These are phyloP conservation scores for Bos indicus DNA, from an alignment of 2,113 vertebrate species.

Conservation along the genomic window DNA sequence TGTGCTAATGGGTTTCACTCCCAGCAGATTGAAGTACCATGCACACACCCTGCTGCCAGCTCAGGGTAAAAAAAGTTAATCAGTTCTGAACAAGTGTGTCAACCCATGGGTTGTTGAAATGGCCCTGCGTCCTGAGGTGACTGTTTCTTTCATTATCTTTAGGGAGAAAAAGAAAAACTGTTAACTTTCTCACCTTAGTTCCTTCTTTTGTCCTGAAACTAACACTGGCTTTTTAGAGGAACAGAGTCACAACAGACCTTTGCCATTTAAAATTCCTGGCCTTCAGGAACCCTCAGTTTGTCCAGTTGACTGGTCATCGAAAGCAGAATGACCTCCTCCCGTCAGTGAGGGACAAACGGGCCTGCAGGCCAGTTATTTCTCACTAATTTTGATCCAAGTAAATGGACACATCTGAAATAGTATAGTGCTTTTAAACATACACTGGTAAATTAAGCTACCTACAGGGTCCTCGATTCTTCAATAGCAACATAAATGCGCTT, in stretches of 20 bases:
- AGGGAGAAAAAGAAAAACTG: background rate
- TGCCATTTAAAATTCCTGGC: background rate
- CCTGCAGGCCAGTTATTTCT: conserved; percentile 23
- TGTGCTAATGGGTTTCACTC: conserved; percentile 75
- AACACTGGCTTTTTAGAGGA: background rate
- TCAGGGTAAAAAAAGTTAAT: conserved; percentile 76
- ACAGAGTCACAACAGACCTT: background rate
- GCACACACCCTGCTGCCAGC: conserved; percentile 52
- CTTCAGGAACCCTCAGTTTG: background rate
- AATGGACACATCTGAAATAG: conserved; percentile 5
- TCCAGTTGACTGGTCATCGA: background rate
- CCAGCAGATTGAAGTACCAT: conserved; percentile 69
- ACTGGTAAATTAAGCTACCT: conserved; percentile 59
- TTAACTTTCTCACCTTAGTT: background rate
- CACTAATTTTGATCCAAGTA: conserved; percentile 55
- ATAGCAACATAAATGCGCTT: conserved; percentile 76
- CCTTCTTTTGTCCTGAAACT: background rate
- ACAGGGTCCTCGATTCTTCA: conserved; percentile 60
- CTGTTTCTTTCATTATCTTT: conserved; percentile 53
- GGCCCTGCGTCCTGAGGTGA: conserved; percentile 36
- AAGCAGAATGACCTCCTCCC: conserved; percentile 19
- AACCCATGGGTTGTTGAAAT: conserved; percentile 29
- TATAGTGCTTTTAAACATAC: conserved; percentile 69
- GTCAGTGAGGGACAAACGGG: background rate
- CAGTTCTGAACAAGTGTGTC: conserved; percentile 75